Evolutionary conservation across 1,140 invertebrate genomes (phyloP).

Genomic region (Diorhabda elongata): DNA sequence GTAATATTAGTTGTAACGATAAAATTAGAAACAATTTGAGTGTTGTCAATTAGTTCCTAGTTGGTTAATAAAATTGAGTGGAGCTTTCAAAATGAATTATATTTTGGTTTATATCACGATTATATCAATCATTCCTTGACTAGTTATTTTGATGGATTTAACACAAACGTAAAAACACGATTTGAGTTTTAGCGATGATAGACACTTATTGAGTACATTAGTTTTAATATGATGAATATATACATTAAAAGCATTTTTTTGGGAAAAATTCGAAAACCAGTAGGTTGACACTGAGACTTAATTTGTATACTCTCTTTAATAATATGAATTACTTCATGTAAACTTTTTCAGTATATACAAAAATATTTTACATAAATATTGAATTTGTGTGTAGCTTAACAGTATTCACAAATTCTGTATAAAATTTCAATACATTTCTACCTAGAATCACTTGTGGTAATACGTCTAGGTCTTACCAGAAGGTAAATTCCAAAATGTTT

Average conservation of each 20-base stretch:
- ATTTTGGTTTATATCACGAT: too few relatives aligned
- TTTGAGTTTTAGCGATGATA: neutral
- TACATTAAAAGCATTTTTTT: slow-evolving; percentile 3
- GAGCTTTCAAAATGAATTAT: too few relatives aligned
- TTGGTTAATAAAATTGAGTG: too few relatives aligned
- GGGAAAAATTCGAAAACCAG: neutral
- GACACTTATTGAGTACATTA: neutral
- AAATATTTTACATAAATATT: slow-evolving; percentile 13
- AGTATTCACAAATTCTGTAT: slow-evolving; percentile 7
- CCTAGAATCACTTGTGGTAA: neutral
- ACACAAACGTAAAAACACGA: too few relatives aligned
- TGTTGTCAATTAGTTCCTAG: too few relatives aligned
- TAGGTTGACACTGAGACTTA: slow-evolving; percentile 2
- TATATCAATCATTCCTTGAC: too few relatives aligned
- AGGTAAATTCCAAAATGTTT: too few relatives aligned
- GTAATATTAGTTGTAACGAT: too few relatives aligned
- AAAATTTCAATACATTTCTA: slow-evolving; percentile 5
- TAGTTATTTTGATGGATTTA: too few relatives aligned
- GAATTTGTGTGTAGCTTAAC: neutral
- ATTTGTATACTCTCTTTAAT: slow-evolving; percentile 6
- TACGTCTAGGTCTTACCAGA: too few relatives aligned
- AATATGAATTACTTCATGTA: neutral
- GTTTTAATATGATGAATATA: slow-evolving; percentile 1
- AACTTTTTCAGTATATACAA: slow-evolving; percentile 10
- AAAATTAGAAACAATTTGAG: too few relatives aligned